Percentiles rank a stretch among this genome's conserved stretches.
phyloP scores from a whole-genome alignment of 1,140 invertebrate genomes.

The Venturia canescens region DNA sequence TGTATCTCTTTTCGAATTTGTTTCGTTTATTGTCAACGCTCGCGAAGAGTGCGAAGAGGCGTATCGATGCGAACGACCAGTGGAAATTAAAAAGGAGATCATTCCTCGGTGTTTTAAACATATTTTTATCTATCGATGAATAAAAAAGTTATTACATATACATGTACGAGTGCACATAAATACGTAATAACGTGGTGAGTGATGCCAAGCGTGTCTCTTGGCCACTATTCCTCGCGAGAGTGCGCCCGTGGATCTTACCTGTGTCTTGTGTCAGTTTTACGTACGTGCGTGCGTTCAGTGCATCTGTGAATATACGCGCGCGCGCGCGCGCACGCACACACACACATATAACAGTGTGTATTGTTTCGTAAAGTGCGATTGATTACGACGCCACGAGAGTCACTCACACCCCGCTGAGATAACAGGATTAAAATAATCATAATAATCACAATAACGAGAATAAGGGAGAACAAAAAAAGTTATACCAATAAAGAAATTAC shows the following conservation, averaged over 20 bases:
- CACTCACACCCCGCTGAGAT: not conserved
- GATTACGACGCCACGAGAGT: not conserved
- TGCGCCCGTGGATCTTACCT: not conserved
- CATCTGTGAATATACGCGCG: not conserved
- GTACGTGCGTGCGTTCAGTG: not conserved
- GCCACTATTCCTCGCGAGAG: conserved; percentile 3
- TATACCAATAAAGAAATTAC: not conserved
- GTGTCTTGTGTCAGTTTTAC: not conserved
- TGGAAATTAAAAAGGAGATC: no score
- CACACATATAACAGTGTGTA: not conserved
- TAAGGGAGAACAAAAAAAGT: not conserved
- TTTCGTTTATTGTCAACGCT: not conserved
- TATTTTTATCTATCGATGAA: not conserved
- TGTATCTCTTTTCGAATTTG: not conserved
- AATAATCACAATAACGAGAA: no score
- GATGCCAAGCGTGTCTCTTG: conserved; percentile 6
- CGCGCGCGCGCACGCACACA: not conserved
- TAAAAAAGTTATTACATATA: not conserved
- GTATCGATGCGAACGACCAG: not conserved
- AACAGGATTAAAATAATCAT: conserved; percentile 3
- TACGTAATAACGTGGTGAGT: conserved; percentile 12
- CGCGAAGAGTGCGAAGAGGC: not conserved
- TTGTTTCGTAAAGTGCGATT: not conserved
- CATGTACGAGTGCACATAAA: not conserved
- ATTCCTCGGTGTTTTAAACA: no score